A percentile compares a stretch with the other conserved stretches of the same genome.
phyloP scores from a whole-genome alignment of 2,797 vertebrate genomes.

The Sciurus carolinensis region DNA sequence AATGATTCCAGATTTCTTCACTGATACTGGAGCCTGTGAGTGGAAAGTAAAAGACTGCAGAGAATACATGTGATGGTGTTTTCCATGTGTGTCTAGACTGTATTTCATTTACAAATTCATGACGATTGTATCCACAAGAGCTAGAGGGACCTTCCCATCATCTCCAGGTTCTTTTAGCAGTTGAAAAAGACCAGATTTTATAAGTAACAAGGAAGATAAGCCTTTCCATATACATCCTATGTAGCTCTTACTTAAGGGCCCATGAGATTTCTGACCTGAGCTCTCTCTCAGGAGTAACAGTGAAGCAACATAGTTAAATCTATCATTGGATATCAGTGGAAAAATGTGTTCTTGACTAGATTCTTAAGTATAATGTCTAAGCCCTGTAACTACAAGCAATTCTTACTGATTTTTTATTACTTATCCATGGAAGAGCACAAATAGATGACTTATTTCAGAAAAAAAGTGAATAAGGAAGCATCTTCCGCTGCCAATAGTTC shows the following conservation, averaged over 20 bases:
- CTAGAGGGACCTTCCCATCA: background rate
- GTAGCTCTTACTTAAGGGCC: background rate
- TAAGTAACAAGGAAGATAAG: background rate
- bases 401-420: slow-evolving; percentile 53
- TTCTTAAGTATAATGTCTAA: slow-evolving; percentile 36
- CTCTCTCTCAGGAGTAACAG: background rate
- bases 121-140: background rate
- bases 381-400: background rate
- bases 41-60: slow-evolving; percentile 37
- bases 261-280: background rate
- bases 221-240: background rate
- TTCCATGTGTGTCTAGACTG: background rate
- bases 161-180: slow-evolving; percentile 14
- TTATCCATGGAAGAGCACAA: slow-evolving; percentile 13
- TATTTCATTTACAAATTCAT: slow-evolving; percentile 36
- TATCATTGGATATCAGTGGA: background rate
- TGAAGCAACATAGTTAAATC: background rate
- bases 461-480: slow-evolving; percentile 7
- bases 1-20: slow-evolving; percentile 60
- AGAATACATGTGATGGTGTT: slow-evolving; percentile 4
- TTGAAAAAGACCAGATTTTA: slow-evolving; percentile 52
- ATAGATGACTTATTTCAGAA: slow-evolving; percentile 22
- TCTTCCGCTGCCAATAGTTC: background rate
- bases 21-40: slow-evolving; percentile 54
- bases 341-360: slow-evolving; percentile 24